phyloP scores from a whole-genome alignment of 2,113 vertebrate genomes.

The Sapajus apella region DNA sequence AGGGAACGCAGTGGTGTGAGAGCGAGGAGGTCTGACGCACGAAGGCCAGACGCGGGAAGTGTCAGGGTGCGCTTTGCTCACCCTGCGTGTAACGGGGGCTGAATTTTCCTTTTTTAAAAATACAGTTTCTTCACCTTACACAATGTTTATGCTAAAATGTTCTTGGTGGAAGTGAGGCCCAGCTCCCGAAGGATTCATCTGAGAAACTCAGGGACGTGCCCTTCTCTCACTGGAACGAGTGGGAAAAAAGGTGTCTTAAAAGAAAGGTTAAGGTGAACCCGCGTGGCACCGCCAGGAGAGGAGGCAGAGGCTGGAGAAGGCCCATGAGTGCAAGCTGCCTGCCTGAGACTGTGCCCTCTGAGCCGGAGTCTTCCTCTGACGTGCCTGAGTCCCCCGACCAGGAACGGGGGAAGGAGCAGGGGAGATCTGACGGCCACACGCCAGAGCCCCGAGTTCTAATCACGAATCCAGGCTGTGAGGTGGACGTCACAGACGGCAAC shows the following conservation, averaged over 20 bases:
- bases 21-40: fast-evolving
- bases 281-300: fast-evolving
- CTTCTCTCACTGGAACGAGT: fast-evolving
- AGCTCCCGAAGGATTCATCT: background rate
- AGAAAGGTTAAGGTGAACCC: fast-evolving
- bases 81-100: background rate
- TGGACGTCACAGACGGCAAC: fast-evolving
- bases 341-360: background rate
- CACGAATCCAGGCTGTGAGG: too few species aligned
- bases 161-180: background rate
- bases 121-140: background rate
- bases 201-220: background rate
- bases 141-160: fast-evolving
- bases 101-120: background rate
- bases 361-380: background rate
- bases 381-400: background rate
- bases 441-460: fast-evolving
- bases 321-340: too few species aligned
- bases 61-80: background rate
- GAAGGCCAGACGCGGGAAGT: background rate
- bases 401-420: too few species aligned
- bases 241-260: too few species aligned
- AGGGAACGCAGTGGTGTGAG: fast-evolving
- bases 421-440: fast-evolving
- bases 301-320: background rate